Base-by-base conservation (phyloP, 2,888 invertebrate genomes). In the Rotaria magnacalcarata region DNA sequence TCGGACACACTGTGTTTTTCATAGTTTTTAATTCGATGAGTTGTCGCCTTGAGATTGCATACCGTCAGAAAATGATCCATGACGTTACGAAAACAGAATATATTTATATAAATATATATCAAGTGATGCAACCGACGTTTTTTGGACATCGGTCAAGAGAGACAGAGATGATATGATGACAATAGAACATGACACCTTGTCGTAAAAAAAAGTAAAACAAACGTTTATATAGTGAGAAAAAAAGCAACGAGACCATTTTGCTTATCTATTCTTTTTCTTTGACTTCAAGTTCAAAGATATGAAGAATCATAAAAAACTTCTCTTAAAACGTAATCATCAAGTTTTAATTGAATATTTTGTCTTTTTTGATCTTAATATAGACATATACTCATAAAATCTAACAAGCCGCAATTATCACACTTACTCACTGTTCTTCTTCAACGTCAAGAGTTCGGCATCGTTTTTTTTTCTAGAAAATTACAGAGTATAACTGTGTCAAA, bases 401-500 rank as follows among this genome's bases (percentile, higher is more conserved):
- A 60, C 58, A 60, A 60, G 58, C 58, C n/a, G 27, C 58, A 60
- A 60, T 60, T 60, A 60, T 60, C 58, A 27, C 58, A 60, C 58
- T 60, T 60, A 60, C 58, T 60, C 58, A 60, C 58, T 27, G 58
- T 60, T 60, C 27, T 60, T 60, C 58, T 60, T 60, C 27, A 60
- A 60, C 58, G 58, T 60, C 58, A 60, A 60, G 58, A 60, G 58
- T 60, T 60, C 58, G 58, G 58, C 58, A 60, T 60, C 27, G 7
- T 60, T 27, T n/a, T 60, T 11, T 58, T 60, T 34, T 34, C 34
- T 27, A 27, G n/a, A 27, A 60, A 60, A 60, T 60, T 60, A 60
- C 27, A 60, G 58, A 60, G 58, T n/a, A 60, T 60, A 60, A 60
- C 58, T 60, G 58, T 60, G 58, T 60, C 58, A 60, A 60, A 60